Conservation (phyloP, 1,140 invertebrate species). For the Babylonia areolata region DNA sequence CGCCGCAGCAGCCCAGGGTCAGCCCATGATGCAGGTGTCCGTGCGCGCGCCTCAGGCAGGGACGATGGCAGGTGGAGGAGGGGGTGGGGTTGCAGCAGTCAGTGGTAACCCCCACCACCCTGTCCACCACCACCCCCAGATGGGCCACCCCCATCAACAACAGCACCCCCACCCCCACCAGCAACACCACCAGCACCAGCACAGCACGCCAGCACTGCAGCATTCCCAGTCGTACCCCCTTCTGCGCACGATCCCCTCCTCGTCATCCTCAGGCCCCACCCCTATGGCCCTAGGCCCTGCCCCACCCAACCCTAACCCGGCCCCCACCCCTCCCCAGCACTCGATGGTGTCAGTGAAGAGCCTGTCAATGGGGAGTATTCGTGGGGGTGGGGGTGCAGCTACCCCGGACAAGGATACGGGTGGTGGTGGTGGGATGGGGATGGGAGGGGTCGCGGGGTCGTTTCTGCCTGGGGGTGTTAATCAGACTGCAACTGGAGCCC, state of each 20-base stretch:
- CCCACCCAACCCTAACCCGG: background rate
- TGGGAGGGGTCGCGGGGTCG: background rate
- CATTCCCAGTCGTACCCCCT: constrained; percentile 32
- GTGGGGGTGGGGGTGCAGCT: background rate
- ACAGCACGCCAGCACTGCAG: constrained; percentile 19
- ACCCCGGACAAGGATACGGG: constrained; percentile 28
- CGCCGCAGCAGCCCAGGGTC: constrained; percentile 13
- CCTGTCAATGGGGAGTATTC: constrained; percentile 31
- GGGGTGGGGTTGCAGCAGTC: background rate
- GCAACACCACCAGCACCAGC: constrained; percentile 24
- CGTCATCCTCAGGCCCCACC: background rate
- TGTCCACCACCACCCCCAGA: background rate
- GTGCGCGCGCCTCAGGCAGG: background rate
- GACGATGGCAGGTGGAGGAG: background rate
- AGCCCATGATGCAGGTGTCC: constrained; percentile 28
- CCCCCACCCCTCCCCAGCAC: background rate
- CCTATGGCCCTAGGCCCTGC: background rate
- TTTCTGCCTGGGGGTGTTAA: constrained; percentile 12
- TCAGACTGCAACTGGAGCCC: background rate
- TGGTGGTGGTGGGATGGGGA: background rate
- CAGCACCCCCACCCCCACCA: background rate
- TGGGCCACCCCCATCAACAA: background rate
- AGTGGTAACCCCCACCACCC: background rate
- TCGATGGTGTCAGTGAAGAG: constrained; percentile 22
- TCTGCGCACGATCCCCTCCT: background rate